phyloP scores from a whole-genome alignment of 2,113 vertebrate genomes.

The Tragelaphus scriptus region DNA sequence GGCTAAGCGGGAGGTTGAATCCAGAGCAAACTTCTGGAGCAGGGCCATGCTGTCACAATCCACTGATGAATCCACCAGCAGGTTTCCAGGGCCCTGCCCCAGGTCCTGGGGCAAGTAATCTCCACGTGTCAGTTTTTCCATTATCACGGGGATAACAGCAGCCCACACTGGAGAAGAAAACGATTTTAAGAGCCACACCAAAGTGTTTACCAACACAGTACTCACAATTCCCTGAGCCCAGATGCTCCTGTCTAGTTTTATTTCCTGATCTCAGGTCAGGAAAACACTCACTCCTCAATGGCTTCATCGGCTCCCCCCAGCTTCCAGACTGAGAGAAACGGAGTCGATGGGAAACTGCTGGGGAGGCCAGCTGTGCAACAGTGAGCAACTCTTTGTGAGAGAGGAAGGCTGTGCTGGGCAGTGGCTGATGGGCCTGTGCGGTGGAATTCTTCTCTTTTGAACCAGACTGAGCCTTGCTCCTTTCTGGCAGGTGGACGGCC shows the following conservation, averaged over 20 bases:
- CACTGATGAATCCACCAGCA: neutral
- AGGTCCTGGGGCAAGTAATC: neutral
- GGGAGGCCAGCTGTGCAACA: neutral
- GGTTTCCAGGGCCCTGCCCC: neutral
- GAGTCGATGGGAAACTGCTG: neutral
- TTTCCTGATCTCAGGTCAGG: neutral
- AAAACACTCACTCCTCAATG: neutral
- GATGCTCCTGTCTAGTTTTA: neutral
- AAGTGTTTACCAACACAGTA: neutral
- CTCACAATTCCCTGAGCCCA: neutral
- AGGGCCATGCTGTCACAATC: neutral
- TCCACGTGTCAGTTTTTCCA: neutral
- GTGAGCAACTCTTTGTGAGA: neutral
- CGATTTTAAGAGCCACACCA: neutral
- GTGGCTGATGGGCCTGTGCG: neutral
- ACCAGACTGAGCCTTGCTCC: neutral
- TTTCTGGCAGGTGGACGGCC: neutral
- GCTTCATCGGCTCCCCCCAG: neutral
- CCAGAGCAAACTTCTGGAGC: neutral
- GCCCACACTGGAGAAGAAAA: neutral
- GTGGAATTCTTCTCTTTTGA: neutral
- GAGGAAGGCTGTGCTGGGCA: neutral
- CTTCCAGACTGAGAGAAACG: neutral
- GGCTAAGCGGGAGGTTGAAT: neutral
- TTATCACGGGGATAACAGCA: neutral